Base-by-base conservation (phyloP, 2,888 invertebrate species). In the Noctua fimbriata region DNA sequence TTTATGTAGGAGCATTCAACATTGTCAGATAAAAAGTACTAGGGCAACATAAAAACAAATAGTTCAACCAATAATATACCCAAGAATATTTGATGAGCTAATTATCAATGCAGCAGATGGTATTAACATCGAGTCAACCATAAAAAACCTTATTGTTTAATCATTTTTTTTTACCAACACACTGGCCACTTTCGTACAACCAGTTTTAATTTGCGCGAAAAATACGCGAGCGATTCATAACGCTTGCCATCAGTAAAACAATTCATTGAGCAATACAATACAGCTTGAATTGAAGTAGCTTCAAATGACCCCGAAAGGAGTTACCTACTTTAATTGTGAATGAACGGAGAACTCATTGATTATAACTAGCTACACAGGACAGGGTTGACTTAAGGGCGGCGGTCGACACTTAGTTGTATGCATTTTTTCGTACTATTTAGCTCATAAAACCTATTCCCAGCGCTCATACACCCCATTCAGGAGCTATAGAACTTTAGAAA, bases 261-360 rank as follows among this genome's bases (percentile, higher is more conserved):
- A 91, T 92, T 93, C 94, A 94, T 94, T 94, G 92, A 93, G 81
- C 73, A 72, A 76, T 92, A 93, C 90, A 93, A 92, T 92, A 90
- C 63, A 79, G 85, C 87, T 87, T 92, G 92, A 92, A 93, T 90
- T 87, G 90, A 91, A 92, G 91, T 92, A 93, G 93, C 93, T 94
- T 89, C 92, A 93, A 92, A 94, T 95, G 96, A 96, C 96, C 96
- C 94, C 95, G 95, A 95, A 93, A 94, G 91, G 89, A 93, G 93
- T 90, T 93, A 92, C 93, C 93, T 94, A 95, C 94, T 92, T 94
- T 94, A 89, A 96, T 96, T 94, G 95, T 97, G 96, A 97, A 97
- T 97, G 96, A 96, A 96, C 93, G 92, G 92, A 88, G 90, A 86
- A 92, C 92, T 95, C 96, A 96, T 96, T 96, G 96, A 96, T 95